These are phyloP conservation scores for Drosophila ohnishii DNA, from an alignment of 1,140 invertebrate species.

Conservation along the genomic window DNA sequence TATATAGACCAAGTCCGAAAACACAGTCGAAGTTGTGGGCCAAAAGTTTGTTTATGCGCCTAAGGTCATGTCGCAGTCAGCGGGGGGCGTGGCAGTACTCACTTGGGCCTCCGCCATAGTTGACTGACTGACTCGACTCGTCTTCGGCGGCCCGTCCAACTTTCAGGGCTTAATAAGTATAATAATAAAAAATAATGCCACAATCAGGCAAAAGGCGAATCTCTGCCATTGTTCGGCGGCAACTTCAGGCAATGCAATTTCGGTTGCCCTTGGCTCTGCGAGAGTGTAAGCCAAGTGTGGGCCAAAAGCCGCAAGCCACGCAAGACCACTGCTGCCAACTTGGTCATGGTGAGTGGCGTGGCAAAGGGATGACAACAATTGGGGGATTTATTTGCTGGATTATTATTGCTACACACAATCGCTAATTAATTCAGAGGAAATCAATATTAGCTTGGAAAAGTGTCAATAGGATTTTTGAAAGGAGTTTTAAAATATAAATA, in stretches of 20 bases:
- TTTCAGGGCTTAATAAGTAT: slow-evolving; percentile 54
- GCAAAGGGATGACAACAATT: slow-evolving; percentile 45
- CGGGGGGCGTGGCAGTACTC: slow-evolving; percentile 35
- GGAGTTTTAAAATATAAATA: neutral
- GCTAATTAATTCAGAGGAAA: slow-evolving; percentile 11
- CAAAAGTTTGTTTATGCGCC: slow-evolving; percentile 74
- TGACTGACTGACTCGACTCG: slow-evolving; percentile 30
- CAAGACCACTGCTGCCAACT: slow-evolving; percentile 37
- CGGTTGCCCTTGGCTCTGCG: slow-evolving; percentile 43
- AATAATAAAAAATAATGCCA: slow-evolving; percentile 68
- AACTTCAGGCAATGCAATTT: slow-evolving; percentile 44
- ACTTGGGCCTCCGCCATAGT: slow-evolving; percentile 34
- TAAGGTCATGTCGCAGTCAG: slow-evolving; percentile 67
- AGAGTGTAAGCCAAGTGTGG: slow-evolving; percentile 25
- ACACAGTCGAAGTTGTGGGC: slow-evolving; percentile 7
- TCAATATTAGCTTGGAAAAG: neutral
- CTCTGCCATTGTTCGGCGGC: slow-evolving; percentile 51
- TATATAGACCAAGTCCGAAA: slow-evolving; percentile 57
- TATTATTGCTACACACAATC: slow-evolving; percentile 39
- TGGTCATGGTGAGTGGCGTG: slow-evolving; percentile 44
- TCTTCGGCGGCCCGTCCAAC: slow-evolving; percentile 30
- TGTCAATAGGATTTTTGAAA: neutral
- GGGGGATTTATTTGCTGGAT: slow-evolving; percentile 17
- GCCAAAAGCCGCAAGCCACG: slow-evolving; percentile 20
- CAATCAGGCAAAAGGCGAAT: slow-evolving; percentile 43